Evolutionary conservation across 2,113 vertebrate species (phyloP).

Genomic region (Bujurquina vittata): DNA sequence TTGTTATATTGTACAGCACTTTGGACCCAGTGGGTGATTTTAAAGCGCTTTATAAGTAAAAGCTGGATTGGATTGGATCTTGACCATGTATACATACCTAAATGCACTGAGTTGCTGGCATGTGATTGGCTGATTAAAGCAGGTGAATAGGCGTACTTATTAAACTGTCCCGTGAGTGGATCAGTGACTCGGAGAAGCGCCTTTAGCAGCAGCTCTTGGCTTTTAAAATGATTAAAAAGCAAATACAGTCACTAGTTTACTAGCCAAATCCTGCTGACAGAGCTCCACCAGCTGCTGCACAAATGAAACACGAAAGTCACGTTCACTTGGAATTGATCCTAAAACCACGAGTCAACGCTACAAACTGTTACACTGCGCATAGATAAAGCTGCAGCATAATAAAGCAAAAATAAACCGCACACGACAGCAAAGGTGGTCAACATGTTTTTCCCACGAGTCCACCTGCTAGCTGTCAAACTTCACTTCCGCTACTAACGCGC

Average conservation of each 20-base stretch:
- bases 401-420: neutral
- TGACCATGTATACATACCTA: neutral
- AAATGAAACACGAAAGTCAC: neutral
- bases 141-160: neutral
- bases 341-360: neutral
- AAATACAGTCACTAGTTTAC: neutral
- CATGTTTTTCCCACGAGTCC: slow-evolving; percentile 13
- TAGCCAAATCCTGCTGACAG: neutral
- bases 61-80: too few species aligned
- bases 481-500: slow-evolving; percentile 37
- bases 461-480: slow-evolving; percentile 66
- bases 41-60: too few species aligned
- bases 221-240: neutral
- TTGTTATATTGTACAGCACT: too few species aligned
- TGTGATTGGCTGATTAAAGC: neutral
- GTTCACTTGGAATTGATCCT: neutral
- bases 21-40: too few species aligned
- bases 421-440: neutral
- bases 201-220: neutral
- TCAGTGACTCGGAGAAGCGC: too few species aligned
- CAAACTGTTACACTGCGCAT: neutral
- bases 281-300: neutral
- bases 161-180: too few species aligned
- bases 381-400: neutral
- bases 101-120: neutral